Percentiles rank a stretch among this genome's conserved stretches.
phyloP scores from a whole-genome alignment of 2,113 vertebrate genomes.

The Aythya baeri region DNA sequence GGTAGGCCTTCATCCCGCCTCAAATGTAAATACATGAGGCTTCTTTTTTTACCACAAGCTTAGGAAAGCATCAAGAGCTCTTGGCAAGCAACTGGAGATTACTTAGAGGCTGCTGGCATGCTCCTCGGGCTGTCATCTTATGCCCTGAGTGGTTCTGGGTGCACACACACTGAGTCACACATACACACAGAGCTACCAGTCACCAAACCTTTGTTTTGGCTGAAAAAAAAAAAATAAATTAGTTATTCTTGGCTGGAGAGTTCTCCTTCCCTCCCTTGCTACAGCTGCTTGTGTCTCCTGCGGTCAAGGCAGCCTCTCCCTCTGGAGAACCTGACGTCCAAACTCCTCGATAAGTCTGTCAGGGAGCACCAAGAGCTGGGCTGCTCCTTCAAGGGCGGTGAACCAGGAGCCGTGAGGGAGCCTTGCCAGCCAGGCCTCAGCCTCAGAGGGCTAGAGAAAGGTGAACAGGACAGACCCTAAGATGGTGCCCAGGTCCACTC shows the following conservation, averaged over 20 bases:
- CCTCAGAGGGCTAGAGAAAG: background rate
- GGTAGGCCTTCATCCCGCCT: background rate
- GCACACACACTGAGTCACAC: conserved; percentile 11
- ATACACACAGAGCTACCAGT: background rate
- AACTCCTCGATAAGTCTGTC: conserved; percentile 11
- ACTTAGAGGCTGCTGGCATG: conserved; percentile 36
- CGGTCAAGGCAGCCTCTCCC: conserved; percentile 17
- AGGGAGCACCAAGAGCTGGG: background rate
- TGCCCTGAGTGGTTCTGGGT: background rate
- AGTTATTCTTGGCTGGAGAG: conserved; percentile 38
- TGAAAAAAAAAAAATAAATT: conserved; percentile 24
- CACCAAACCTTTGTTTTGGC: conserved; percentile 50
- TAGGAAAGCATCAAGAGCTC: conserved; percentile 37
- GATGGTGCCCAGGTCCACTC: background rate
- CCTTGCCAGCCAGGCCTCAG: background rate
- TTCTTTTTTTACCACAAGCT: conserved; percentile 35
- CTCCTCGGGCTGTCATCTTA: conserved; percentile 33
- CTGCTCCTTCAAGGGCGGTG: background rate
- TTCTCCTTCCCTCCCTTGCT: background rate
- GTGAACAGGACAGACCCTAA: background rate
- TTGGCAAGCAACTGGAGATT: conserved; percentile 39
- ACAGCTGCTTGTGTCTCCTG: background rate
- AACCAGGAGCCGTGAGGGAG: background rate
- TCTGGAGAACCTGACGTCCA: background rate
- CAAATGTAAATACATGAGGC: conserved; percentile 33